phyloP scores from a whole-genome alignment of 2,113 vertebrate species.

The Rhinolophus sinicus region DNA sequence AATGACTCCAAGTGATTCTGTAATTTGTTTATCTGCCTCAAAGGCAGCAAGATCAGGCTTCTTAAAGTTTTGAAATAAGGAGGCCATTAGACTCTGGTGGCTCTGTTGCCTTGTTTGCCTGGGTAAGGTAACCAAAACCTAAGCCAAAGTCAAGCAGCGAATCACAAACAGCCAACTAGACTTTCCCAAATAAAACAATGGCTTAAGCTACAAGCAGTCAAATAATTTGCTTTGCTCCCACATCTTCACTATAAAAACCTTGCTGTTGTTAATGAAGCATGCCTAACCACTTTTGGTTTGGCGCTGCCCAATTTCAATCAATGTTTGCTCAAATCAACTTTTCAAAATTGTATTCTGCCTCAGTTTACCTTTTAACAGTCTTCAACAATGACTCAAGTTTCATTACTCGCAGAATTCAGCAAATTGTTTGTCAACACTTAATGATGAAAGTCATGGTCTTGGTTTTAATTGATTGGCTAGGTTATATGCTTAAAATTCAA shows the following conservation, averaged over 20 bases:
- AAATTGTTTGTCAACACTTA: conserved; percentile 52
- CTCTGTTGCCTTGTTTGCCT: not conserved
- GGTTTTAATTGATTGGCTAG: conserved; percentile 63
- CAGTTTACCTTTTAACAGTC: conserved; percentile 11
- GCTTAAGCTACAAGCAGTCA: not conserved
- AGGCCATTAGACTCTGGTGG: not conserved
- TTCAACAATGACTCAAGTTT: conserved; percentile 63
- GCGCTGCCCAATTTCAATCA: not conserved
- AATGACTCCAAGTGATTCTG: not conserved
- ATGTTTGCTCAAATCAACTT: not conserved
- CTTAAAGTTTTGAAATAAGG: not conserved
- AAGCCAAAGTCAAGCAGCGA: not conserved
- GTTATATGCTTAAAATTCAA: conserved; percentile 61
- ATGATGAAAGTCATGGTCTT: conserved; percentile 67
- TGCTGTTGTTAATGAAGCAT: not conserved
- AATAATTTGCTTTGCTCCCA: not conserved
- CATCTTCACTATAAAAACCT: not conserved
- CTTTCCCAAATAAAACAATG: not conserved
- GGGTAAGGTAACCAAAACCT: not conserved
- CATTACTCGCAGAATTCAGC: conserved; percentile 52
- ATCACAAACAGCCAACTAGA: not conserved
- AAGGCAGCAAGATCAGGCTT: conserved; percentile 13
- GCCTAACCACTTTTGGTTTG: not conserved
- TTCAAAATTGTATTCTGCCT: not conserved
- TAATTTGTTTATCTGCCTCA: conserved; percentile 47